Conservation (phyloP, 2,113 vertebrate species). For the Melanotaenia duboulayi region DNA sequence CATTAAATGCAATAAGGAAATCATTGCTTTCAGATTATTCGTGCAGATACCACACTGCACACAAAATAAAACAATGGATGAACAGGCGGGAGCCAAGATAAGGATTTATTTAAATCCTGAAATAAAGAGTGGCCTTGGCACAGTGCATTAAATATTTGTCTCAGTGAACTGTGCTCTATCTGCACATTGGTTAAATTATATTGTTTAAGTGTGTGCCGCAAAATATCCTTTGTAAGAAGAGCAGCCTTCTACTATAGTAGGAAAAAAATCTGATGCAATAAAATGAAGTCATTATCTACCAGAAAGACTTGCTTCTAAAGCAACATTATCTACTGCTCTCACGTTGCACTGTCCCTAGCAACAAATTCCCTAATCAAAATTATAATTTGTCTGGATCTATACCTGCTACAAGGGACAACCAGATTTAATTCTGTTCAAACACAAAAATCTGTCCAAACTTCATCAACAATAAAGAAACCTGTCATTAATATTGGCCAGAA, state of each 20-base stretch:
- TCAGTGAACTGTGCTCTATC: conserved; percentile 3
- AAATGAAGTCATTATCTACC: neutral
- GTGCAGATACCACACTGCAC: conserved; percentile 3
- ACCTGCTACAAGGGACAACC: conserved; percentile 1
- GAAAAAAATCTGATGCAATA: neutral
- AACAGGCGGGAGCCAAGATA: conserved; percentile 32
- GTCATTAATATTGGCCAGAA: neutral
- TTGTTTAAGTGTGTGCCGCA: neutral
- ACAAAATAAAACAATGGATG: conserved; percentile 16
- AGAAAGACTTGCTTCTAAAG: conserved; percentile 1
- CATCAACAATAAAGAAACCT: neutral
- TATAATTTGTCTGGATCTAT: neutral
- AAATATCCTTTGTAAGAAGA: neutral
- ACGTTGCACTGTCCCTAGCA: conserved; percentile 5
- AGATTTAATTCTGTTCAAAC: neutral
- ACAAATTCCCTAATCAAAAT: conserved; percentile 4
- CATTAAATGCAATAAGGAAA: conserved; percentile 22
- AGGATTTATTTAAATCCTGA: conserved; percentile 2
- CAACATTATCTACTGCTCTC: conserved; percentile 1
- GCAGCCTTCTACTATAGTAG: conserved; percentile 1
- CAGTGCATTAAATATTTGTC: conserved; percentile 1
- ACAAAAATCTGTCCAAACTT: neutral
- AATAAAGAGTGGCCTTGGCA: conserved; percentile 33
- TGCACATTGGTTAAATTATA: conserved; percentile 10
- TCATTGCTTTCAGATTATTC: conserved; percentile 39